These are phyloP conservation scores for Allobates femoralis DNA, from an alignment of 2,797 vertebrate genomes.

Conservation along the genomic window DNA sequence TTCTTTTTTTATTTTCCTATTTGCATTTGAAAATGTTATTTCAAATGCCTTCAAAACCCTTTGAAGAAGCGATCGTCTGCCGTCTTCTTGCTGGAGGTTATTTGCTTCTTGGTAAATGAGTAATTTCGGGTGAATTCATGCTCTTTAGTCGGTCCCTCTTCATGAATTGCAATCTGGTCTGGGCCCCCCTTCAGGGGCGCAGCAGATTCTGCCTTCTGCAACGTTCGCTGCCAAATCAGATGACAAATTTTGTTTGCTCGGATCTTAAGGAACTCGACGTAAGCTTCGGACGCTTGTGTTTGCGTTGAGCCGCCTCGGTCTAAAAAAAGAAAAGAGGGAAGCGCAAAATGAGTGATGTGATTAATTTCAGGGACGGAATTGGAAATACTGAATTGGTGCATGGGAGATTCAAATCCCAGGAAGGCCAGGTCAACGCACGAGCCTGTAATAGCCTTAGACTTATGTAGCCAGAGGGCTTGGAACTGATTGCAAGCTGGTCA, in stretches of 20 bases:
- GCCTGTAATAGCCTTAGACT: slow-evolving; percentile 42
- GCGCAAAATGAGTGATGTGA: slow-evolving; percentile 57
- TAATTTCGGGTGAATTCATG: slow-evolving; percentile 73
- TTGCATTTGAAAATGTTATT: slow-evolving; percentile 70
- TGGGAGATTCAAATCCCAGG: slow-evolving; percentile 22
- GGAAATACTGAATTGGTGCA: slow-evolving; percentile 18
- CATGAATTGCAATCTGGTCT: slow-evolving; percentile 72
- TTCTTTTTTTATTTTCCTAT: slow-evolving; percentile 61
- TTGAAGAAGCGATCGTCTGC: slow-evolving; percentile 69
- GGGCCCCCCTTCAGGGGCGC: slow-evolving; percentile 67
- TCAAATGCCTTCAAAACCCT: slow-evolving; percentile 68
- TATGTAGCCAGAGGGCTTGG: slow-evolving; percentile 39
- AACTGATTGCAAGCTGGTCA: slow-evolving; percentile 44
- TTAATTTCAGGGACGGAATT: slow-evolving; percentile 56
- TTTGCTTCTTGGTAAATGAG: slow-evolving; percentile 73
- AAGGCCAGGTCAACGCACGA: slow-evolving; percentile 15
- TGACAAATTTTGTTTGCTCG: slow-evolving; percentile 72
- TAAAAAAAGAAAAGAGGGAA: slow-evolving; percentile 45
- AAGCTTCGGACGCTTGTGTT: slow-evolving; percentile 63
- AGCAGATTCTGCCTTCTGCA: slow-evolving; percentile 68
- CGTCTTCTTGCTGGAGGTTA: slow-evolving; percentile 68
- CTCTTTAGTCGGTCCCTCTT: slow-evolving; percentile 70
- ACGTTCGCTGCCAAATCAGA: slow-evolving; percentile 68
- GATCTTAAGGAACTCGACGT: slow-evolving; percentile 69
- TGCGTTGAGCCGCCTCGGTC: slow-evolving; percentile 51